Percentiles rank a stretch among this genome's conserved stretches.
Conservation (phyloP, 2,888 invertebrate species). For the Platycheirus albimanus region DNA sequence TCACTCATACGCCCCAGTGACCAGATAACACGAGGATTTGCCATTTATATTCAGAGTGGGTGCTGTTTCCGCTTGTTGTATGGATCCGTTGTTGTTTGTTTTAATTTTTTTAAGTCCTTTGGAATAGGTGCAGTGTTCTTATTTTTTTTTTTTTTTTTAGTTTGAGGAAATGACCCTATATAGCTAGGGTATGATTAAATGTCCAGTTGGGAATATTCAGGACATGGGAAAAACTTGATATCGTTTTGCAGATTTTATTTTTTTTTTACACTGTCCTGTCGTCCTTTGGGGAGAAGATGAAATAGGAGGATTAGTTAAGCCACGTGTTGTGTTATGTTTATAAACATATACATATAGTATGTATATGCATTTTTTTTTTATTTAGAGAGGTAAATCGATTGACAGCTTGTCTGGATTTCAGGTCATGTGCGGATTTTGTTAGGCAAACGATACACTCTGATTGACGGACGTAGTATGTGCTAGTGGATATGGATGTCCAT, state of each 20-base stretch:
- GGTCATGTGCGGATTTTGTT: constrained; percentile 28
- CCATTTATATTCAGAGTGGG: constrained; percentile 49
- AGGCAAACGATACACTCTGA: constrained; percentile 16
- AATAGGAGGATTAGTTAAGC: constrained; percentile 38
- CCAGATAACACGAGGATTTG: constrained; percentile 65
- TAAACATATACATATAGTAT: background rate
- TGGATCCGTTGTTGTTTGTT: constrained; percentile 40
- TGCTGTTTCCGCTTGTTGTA: constrained; percentile 46
- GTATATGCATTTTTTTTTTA: background rate
- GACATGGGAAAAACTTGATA: constrained; percentile 32
- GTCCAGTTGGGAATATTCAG: constrained; percentile 51
- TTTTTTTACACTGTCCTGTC: constrained; percentile 11
- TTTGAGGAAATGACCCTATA: too few species aligned
- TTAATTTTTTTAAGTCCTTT: background rate
- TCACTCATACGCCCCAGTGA: constrained; percentile 65
- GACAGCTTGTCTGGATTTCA: constrained; percentile 51
- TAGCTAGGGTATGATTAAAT: constrained; percentile 58
- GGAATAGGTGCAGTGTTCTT: constrained; percentile 13
- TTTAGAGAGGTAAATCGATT: constrained; percentile 23
- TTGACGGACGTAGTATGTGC: constrained; percentile 7
- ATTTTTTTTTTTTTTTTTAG: constrained; percentile 19
- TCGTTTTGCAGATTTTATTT: constrained; percentile 33
- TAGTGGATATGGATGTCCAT: background rate
- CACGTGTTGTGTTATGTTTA: constrained; percentile 35
- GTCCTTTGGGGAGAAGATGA: constrained; percentile 35